phyloP scores from a whole-genome alignment of 2,113 vertebrate species.

The Ctenodactylus gundi region DNA sequence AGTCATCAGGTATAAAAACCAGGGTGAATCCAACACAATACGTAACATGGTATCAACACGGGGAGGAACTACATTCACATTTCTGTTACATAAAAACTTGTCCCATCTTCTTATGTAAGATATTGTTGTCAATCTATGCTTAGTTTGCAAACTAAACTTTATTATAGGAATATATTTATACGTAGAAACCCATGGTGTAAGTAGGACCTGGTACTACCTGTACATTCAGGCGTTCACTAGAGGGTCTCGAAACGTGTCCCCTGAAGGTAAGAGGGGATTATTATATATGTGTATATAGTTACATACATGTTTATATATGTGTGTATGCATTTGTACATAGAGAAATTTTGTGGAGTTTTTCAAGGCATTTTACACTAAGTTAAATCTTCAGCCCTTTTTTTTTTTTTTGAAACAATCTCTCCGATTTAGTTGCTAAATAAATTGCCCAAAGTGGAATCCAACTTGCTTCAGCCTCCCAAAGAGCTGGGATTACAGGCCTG shows the following conservation, averaged over 20 bases:
- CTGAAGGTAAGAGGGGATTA: not conserved
- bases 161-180: not conserved
- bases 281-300: rapidly evolving
- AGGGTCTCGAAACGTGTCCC: not conserved
- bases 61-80: too few relatives aligned
- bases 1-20: not conserved
- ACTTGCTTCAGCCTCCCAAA: too few relatives aligned
- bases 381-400: too few relatives aligned
- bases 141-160: not conserved
- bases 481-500: too few relatives aligned
- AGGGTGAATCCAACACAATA: too few relatives aligned
- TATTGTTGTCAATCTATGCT: not conserved
- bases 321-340: not conserved
- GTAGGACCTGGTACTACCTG: not conserved
- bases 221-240: not conserved
- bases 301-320: not conserved
- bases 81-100: not conserved
- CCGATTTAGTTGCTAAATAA: too few relatives aligned
- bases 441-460: too few relatives aligned
- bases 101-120: not conserved
- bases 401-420: too few relatives aligned
- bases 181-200: not conserved
- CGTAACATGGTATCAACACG: too few relatives aligned
- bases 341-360: not conserved
- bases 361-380: too few relatives aligned